Conservation (phyloP, 2,113 vertebrate genomes). For the Kryptolebias marmoratus region DNA sequence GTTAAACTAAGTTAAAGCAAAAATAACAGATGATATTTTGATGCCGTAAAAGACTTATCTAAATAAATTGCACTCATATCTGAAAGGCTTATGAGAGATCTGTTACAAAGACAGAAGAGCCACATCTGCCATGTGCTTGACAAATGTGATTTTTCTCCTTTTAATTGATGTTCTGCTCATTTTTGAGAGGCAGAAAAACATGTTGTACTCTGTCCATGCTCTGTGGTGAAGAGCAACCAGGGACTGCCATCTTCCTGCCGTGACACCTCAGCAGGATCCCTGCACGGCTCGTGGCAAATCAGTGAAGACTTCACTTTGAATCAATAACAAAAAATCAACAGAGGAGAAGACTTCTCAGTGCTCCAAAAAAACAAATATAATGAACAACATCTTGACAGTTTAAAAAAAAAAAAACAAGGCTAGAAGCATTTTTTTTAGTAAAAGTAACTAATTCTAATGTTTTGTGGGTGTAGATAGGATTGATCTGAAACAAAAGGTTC, state of each 20-base stretch:
- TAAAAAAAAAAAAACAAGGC: background rate
- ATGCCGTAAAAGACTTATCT: conserved; percentile 21
- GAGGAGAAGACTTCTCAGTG: conserved; percentile 14
- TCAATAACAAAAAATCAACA: conserved; percentile 66
- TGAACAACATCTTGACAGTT: background rate
- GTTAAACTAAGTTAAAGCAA: conserved; percentile 66
- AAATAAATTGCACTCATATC: conserved; percentile 48
- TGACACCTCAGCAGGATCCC: conserved; percentile 66
- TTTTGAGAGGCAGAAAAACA: conserved; percentile 47
- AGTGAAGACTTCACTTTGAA: conserved; percentile 62
- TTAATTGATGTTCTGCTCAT: conserved; percentile 66
- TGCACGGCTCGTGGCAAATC: conserved; percentile 62
- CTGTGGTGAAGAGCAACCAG: conserved; percentile 58
- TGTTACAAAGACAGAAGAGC: conserved; percentile 45
- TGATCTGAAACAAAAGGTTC: too few relatives aligned
- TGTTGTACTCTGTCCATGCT: conserved; percentile 41
- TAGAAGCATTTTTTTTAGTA: too few relatives aligned
- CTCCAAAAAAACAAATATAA: background rate
- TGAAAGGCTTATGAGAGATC: conserved; percentile 36
- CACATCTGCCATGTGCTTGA: conserved; percentile 55
- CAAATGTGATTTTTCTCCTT: conserved; percentile 58
- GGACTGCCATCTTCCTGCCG: conserved; percentile 56
- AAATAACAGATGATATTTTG: conserved; percentile 28
- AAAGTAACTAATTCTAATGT: too few relatives aligned
- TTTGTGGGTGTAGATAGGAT: too few relatives aligned